phyloP scores from a whole-genome alignment of 2,888 invertebrate genomes.

The Ophion ventricosus region DNA sequence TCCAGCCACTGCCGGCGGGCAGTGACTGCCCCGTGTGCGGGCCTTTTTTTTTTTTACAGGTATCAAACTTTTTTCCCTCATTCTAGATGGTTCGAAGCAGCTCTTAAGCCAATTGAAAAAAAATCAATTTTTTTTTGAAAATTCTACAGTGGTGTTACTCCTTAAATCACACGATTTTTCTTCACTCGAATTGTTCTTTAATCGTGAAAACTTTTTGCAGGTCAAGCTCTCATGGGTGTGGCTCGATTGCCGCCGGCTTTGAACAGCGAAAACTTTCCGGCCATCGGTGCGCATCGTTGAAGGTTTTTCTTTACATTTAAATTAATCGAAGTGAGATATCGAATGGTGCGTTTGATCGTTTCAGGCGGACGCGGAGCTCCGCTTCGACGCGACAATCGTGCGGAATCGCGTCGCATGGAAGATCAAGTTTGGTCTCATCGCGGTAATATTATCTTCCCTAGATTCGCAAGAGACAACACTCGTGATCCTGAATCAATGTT shows the following conservation, averaged over 20 bases:
- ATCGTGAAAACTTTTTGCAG: conserved; percentile 36
- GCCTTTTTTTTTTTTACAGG: too few species aligned
- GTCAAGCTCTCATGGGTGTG: conserved; percentile 59
- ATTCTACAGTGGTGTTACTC: too few species aligned
- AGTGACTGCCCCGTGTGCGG: too few species aligned
- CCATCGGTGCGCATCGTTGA: conserved; percentile 66
- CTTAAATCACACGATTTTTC: not conserved
- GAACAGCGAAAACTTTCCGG: conserved; percentile 67
- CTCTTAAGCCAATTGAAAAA: too few species aligned
- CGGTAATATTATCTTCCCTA: conserved; percentile 20
- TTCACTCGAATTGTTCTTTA: conserved; percentile 33
- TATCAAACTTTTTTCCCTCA: too few species aligned
- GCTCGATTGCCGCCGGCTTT: conserved; percentile 40
- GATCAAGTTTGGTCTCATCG: conserved; percentile 51
- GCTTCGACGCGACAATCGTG: not conserved
- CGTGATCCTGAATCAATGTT: not conserved
- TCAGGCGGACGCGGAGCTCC: conserved; percentile 55
- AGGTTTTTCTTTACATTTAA: not conserved
- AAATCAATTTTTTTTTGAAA: too few species aligned
- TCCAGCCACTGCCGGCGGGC: too few species aligned
- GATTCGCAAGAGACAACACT: not conserved
- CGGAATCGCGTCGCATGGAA: not conserved
- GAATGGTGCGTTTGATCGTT: not conserved
- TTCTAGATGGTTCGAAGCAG: too few species aligned
- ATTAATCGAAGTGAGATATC: not conserved